Base-by-base conservation (phyloP, 1,140 invertebrate genomes). In the Ips typographus region DNA sequence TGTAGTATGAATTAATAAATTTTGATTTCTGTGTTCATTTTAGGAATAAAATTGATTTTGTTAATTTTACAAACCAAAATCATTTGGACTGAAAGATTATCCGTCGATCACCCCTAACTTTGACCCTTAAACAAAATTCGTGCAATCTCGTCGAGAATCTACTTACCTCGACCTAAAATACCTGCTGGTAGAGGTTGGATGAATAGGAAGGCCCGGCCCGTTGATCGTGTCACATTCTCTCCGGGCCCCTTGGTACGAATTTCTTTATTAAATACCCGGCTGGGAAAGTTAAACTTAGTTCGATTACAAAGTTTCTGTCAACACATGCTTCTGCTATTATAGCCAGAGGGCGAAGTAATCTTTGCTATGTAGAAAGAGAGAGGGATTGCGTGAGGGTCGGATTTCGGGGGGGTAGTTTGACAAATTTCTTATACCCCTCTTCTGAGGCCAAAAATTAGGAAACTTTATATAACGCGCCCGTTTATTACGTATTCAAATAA, bases 251-350 rank as follows among this genome's bases (percentile, higher is more conserved):
- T 44, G 51, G 40, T 41, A 52, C 63, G 44, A 67, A 67, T 67
- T 67, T 67, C 65, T 67, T 67, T 67, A 67, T 67, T 59, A 67
- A 67, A 67, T 59, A 67, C 55, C 65, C 55, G 42, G 55, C 56
- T n/a, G 6, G 64, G 40, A 6, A 52, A 59, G 37, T 41, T 59
- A 57, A 65, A 65, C 52, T 65, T 65, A 57, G 52, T 65, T 65
- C 63, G 63, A 65, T 65, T 65, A 65, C 40, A 65, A 65, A 67
- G 65, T 67, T 67, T 67, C 44, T 59, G 56, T 67, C 65, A 59
- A 67, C 65, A 67, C 56, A 59, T 67, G 65, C 65, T 59, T 49
- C 55, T n/a, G 55, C 56, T 51, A 67, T 67, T 67, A 67, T 59
- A 49, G 51, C 61, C 59, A 47, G 22, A 22, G 61, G 61, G 61